Base-by-base conservation (phyloP, 1,140 invertebrate genomes). In the Zaprionus capensis region DNA sequence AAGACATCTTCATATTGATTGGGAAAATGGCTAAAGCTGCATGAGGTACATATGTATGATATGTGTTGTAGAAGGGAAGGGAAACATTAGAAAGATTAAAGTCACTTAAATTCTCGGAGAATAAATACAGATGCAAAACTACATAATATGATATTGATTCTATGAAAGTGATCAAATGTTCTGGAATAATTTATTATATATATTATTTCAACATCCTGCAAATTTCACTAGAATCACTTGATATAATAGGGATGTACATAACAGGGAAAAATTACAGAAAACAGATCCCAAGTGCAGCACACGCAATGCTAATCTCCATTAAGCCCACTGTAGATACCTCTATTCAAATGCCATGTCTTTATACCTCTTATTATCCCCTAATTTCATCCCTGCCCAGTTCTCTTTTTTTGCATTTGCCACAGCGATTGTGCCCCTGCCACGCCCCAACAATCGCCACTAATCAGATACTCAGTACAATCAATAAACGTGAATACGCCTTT, bases 401-500 rank as follows among this genome's bases (percentile, higher is more conserved):
- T 24, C 5, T 22, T 12, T 22, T 49, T 22, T 22, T 20, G 17
- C 34, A 26, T 28, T 31, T 70, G 72, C 38, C 64, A 57, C 24
- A n/a, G 36, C 58, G 14, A 49, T 70, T 75, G 31, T 36, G 41
- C 28, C 31, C 15, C 28, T 57, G 36, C n/a, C 24, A 51, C 38
- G 61, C 36, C 53, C 22, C 69, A 64, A 31, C 62, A 71, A 66
- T 58, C 68, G 44, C 12, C 44, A 66, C 57, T 72, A 76, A 76
- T 72, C 74, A 76, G 61, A 66, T 20, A 72, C 69, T 76, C 69
- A 22, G 51, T 74, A 88, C 71, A 88, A 88, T 88, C 84, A 87
- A 87, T 87, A 84, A 83, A 83, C 70, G 64, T 88, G 80, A 71
- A 88, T 74, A 80, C 69, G 71, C 84, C 84, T 88, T 88, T 88